Conservation (phyloP, 2,888 invertebrate genomes). For the Drosophila mimica region DNA sequence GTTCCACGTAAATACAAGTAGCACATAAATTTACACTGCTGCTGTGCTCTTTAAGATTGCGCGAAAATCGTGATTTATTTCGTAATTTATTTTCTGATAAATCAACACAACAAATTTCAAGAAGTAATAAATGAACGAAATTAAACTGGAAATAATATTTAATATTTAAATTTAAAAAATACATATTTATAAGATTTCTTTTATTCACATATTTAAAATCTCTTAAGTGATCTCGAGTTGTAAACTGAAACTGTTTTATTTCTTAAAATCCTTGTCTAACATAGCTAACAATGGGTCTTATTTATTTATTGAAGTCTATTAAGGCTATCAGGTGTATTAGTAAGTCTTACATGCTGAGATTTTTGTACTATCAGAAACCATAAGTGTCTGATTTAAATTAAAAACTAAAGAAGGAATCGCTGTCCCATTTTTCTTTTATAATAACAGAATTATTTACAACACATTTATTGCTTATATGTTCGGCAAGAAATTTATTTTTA, state of each 20-base stretch:
- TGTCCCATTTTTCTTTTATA: background rate
- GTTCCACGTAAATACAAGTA: background rate
- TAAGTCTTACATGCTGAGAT: too few species aligned
- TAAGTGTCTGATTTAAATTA: too few species aligned
- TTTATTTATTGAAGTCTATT: background rate
- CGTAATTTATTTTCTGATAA: conserved; percentile 7
- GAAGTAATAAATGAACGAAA: background rate
- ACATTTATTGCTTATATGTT: background rate
- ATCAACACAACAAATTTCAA: background rate
- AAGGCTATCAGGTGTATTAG: too few species aligned
- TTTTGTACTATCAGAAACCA: too few species aligned
- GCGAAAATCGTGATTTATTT: conserved; percentile 59
- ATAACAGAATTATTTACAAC: background rate
- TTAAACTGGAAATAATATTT: too few species aligned
- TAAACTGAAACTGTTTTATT: background rate
- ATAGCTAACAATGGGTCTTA: background rate
- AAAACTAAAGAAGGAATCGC: background rate
- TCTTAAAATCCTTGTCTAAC: background rate
- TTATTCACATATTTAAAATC: background rate
- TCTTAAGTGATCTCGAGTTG: background rate
- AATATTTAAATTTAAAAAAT: background rate
- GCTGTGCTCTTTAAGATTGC: conserved; percentile 41
- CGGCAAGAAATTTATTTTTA: background rate
- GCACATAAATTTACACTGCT: conserved; percentile 17
- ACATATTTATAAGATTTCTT: background rate